A percentile compares a stretch with the other conserved stretches of the same genome.
These are phyloP conservation scores for Troides helena DNA, from an alignment of 2,888 invertebrate genomes.

Conservation along the genomic window DNA sequence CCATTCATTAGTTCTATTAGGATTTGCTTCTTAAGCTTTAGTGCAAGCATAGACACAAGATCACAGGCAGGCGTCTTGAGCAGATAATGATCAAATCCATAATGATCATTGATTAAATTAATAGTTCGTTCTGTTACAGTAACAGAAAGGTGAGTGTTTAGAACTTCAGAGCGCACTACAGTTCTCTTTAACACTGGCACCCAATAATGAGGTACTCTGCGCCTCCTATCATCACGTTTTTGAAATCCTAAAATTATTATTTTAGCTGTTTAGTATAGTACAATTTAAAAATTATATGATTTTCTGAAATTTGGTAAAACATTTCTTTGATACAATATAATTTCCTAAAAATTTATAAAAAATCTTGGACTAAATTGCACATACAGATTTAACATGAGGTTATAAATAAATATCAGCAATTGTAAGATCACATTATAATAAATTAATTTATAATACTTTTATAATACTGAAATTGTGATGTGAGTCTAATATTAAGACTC, in stretches of 20 bases:
- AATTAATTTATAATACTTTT: not conserved
- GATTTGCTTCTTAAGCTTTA: conserved; percentile 92
- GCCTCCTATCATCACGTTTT: conserved; percentile 79
- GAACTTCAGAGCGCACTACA: conserved; percentile 93
- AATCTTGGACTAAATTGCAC: too few species aligned
- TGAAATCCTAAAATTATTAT: conserved; percentile 79
- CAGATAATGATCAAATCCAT: conserved; percentile 97
- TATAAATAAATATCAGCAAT: too few species aligned
- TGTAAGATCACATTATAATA: not conserved
- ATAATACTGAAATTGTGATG: not conserved
- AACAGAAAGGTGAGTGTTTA: conserved; percentile 90
- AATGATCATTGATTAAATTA: conserved; percentile 90
- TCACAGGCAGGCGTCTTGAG: conserved; percentile 96
- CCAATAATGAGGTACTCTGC: conserved; percentile 92
- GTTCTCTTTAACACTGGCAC: conserved; percentile 89
- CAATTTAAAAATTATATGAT: too few species aligned
- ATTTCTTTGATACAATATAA: too few species aligned
- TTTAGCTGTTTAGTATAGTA: too few species aligned
- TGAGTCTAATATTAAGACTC: not conserved
- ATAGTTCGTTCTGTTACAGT: conserved; percentile 92
- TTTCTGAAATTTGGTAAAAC: too few species aligned
- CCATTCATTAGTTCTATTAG: conserved; percentile 85
- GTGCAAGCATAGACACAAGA: conserved; percentile 90
- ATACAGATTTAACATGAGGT: too few species aligned
- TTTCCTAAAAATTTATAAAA: too few species aligned